Conservation (phyloP, 1,140 invertebrate species). For the Lepidurus couesii region DNA sequence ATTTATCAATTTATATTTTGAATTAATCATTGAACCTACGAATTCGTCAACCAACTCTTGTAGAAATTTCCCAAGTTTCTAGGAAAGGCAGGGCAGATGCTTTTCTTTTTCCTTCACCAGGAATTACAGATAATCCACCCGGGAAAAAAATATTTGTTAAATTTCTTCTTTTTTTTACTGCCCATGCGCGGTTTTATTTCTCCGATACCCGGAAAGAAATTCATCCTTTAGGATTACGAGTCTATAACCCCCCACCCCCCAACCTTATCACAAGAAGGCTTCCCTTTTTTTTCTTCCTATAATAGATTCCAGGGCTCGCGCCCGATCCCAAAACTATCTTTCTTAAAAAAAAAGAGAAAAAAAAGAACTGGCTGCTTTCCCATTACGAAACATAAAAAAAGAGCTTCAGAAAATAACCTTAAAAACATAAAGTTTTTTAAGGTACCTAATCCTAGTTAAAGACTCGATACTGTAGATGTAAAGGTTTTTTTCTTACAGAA, state of each 20-base stretch:
- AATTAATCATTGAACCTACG: background rate
- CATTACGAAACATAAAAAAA: background rate
- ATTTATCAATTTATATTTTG: background rate
- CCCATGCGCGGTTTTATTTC: background rate
- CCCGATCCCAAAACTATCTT: background rate
- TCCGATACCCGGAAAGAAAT: background rate
- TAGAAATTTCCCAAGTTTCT: background rate
- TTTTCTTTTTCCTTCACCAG: background rate
- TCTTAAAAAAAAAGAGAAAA: background rate
- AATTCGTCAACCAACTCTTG: slow-evolving; percentile 1
- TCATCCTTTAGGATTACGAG: slow-evolving; percentile 7
- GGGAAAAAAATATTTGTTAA: background rate
- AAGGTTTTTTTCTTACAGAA: background rate
- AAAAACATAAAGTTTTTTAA: background rate
- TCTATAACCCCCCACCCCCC: background rate
- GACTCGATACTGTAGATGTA: background rate
- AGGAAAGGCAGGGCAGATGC: slow-evolving; percentile 14
- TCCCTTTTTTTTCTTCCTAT: background rate
- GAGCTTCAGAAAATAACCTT: background rate
- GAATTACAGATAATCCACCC: background rate
- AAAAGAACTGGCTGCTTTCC: slow-evolving; percentile 2
- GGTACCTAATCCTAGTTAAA: background rate
- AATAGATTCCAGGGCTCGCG: background rate
- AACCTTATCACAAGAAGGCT: slow-evolving; percentile 22
- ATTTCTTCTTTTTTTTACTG: background rate